Percentiles rank a stretch among this genome's conserved stretches.
These are phyloP conservation scores for Echinarachnius parma DNA, from an alignment of 53 echinoderm and acorn worm genomes.

Conservation along the genomic window DNA sequence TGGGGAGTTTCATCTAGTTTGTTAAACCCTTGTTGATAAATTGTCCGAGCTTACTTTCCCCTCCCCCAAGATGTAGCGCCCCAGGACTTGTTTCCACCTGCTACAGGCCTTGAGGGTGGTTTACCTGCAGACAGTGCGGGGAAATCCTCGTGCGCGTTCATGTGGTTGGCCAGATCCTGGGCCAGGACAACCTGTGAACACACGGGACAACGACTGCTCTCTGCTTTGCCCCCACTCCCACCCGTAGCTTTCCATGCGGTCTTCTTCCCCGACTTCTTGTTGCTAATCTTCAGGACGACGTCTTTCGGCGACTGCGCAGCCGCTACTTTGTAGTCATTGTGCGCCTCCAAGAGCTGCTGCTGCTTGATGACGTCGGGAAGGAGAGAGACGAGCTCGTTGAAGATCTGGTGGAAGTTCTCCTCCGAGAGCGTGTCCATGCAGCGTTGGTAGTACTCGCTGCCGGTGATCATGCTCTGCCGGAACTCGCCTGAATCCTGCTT, in stretches of 20 bases:
- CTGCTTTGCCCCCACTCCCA: slow-evolving; percentile 17
- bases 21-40: too few relatives aligned
- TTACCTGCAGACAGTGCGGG: slow-evolving; percentile 56
- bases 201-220: slow-evolving; percentile 56
- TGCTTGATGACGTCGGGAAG: slow-evolving; percentile 81
- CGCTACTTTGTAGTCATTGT: slow-evolving; percentile 46
- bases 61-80: slow-evolving; percentile 22
- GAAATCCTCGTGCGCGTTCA: slow-evolving; percentile 72
- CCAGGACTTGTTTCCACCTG: slow-evolving; percentile 16
- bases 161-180: slow-evolving; percentile 60
- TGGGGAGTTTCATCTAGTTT: too few relatives aligned
- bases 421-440: slow-evolving; percentile 67
- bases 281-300: slow-evolving; percentile 54
- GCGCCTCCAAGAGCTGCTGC: slow-evolving; percentile 71
- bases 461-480: slow-evolving; percentile 53
- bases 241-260: slow-evolving; percentile 37
- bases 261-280: slow-evolving; percentile 36
- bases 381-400: slow-evolving; percentile 82
- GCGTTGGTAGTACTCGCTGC: slow-evolving; percentile 59
- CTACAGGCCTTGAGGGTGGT: slow-evolving; percentile 25
- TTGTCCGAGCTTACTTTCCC: slow-evolving; percentile 46
- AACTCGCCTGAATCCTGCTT: slow-evolving; percentile 72
- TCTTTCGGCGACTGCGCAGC: slow-evolving; percentile 29
- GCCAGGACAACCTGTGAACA: slow-evolving; percentile 61
- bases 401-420: slow-evolving; percentile 68